phyloP scores from a whole-genome alignment of 2,113 vertebrate genomes.

The Tyrannus savana region DNA sequence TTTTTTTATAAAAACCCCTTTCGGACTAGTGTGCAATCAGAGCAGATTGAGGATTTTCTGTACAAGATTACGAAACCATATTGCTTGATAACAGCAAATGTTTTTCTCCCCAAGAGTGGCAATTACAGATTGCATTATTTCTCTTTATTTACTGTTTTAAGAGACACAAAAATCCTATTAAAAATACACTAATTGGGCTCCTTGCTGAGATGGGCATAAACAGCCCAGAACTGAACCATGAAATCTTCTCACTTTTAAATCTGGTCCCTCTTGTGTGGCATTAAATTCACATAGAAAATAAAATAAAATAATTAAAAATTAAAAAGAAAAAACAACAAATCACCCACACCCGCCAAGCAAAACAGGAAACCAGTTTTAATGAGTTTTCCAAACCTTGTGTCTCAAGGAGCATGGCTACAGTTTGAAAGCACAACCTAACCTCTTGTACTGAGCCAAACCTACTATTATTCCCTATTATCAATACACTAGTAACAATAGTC shows the following conservation, averaged over 20 bases:
- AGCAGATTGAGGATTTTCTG: neutral
- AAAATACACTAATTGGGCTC: conserved; percentile 27
- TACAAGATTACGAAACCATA: neutral
- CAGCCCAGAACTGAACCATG: neutral
- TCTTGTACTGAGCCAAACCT: neutral
- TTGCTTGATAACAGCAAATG: neutral
- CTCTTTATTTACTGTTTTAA: conserved; percentile 26
- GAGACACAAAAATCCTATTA: conserved; percentile 20
- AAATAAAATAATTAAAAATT: neutral
- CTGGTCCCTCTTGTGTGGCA: neutral
- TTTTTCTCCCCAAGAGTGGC: neutral
- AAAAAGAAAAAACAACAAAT: neutral
- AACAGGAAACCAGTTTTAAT: neutral
- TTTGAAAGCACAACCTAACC: neutral
- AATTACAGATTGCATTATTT: conserved; percentile 32
- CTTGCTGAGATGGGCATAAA: neutral
- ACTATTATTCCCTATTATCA: neutral
- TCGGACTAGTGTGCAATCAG: neutral
- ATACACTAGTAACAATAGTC: neutral
- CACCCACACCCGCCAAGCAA: neutral
- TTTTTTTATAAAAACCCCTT: neutral
- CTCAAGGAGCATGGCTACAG: neutral
- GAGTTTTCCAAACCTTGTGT: neutral
- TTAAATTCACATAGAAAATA: neutral
- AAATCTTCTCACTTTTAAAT: neutral